Evolutionary conservation across 2,888 invertebrate species (phyloP), one percentile per base, ranked within the genome.

Genomic region (Rhamnusium bicolor): DNA sequence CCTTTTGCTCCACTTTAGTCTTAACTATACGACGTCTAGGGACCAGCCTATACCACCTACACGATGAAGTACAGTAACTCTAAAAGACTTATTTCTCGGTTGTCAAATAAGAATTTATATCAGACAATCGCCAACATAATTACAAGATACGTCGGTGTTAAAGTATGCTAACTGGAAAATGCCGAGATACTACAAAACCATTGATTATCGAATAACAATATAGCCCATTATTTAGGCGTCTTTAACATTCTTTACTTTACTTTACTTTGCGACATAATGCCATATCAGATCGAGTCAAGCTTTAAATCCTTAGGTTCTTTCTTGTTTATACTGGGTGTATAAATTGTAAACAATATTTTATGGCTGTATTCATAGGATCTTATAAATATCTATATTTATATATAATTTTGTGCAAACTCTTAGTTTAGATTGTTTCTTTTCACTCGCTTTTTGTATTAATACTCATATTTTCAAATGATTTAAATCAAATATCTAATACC

Each of bases 161-260:
- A 47, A 29, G 54, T 75, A 71, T 54, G 53, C 40, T 51, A 67
- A 67, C 58, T 61, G 68, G 61, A 66, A 63, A 73, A 65, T 67
- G 71, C 56, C 71, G 29, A 68, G 68, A 69, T 58, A 58, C 62
- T 72, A 71, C 68, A 65, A 71, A 72, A 70, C 72, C 71, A 72
- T 76, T 66, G 63, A 72, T 76, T 76, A 69, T 74, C 74, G 66
- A 73, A 63, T 70, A 74, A 74, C 74, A 74, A 68, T 61, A 63
- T 54, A 49, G 63, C 29, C 54, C 51, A 54, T 60, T 62, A 53
- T 62, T 62, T 68, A 56, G 14, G 24, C 6, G 27, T 56, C 54
- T 56, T 56, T 56, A 56, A 56, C 54, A 56, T 56, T 56, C 54
- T 14, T 24, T 24, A 7, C 27, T 27, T 56, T 14, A n/a, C 54